Evolutionary conservation across 2,888 invertebrate genomes (phyloP), one percentile per base, ranked within the genome.

Genomic region (Dicranocentrus wangi): DNA sequence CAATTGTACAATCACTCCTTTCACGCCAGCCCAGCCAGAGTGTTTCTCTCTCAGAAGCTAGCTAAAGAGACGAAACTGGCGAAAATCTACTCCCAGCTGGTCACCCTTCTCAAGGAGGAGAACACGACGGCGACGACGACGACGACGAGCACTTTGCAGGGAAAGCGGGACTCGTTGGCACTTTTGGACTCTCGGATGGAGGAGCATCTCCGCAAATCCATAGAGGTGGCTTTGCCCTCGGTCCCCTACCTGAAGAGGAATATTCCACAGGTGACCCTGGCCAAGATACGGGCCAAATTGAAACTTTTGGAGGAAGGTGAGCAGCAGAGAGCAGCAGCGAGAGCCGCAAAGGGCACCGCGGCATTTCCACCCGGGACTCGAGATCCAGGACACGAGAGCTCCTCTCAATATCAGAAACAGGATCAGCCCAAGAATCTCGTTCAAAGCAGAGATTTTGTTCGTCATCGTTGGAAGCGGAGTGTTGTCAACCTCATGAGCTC

Each of bases 381-480:
- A n/a, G n/a, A n/a, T n/a, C n/a, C n/a, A n/a, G n/a, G n/a, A n/a
- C n/a, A n/a, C n/a, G n/a, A n/a, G n/a, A n/a, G 32, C 32, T 32
- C 32, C 10, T 32, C 32, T 10, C 32, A 32, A 32, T 10, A 32
- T 32, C 32, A 32, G n/a, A n/a, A n/a, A n/a, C n/a, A n/a, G n/a
- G n/a, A n/a, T n/a, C n/a, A n/a, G n/a, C n/a, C 32, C 55, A 23
- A 21, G 21, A 55, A 25, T 47, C 55, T 23, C 8, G 55, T 72
- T 21, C 80, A 80, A 27, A 13, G 43, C 15, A 60, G 25, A 21
- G 68, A 68, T 42, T 73, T 80, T n/a, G 42, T 66, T 23, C 58
- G 53, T 15, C 73, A 73, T 25, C 80, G 80, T 17, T 80, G 72
- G 80, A 80, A 73, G 25, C 19, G 80, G 42, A 39, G 23, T 39